Base-by-base conservation (phyloP, 2,888 invertebrate species). In the Dicyrtomina minuta region DNA sequence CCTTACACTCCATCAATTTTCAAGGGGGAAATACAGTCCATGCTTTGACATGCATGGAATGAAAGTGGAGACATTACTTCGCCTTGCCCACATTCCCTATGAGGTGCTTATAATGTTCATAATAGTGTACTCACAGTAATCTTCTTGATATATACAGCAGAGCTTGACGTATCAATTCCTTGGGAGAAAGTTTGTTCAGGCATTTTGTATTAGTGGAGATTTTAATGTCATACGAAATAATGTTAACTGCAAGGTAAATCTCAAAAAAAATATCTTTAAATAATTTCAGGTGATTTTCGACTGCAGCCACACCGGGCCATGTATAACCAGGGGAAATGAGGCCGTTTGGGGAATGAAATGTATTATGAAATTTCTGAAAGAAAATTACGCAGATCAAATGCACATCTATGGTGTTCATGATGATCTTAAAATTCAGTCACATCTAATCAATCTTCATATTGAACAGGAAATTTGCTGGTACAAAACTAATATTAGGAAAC, bases 401-500 rank as follows among this genome's bases (percentile, higher is more conserved):
- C 12, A n/a, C 8, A 3, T 5, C 22, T 41, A 41, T 12, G 6
- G 17, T n/a, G 27, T 53, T 12, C 66, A 55, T 13, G 13, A 10
- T 2, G 56, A 56, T 15, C 24, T 12, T 13, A 17, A 43, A 15
- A 24, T 67, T 15, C 46, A 67, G 33, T 41, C 59, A 12, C 59
- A 67, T 20, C 49, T 67, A 5, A 46, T 67, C 6, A 43, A 44
- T 41, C 8, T 67, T 22, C 58, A 67, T 17, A 13, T 67, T 2
- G 33, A 59, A n/a, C 24, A 67, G n/a, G 43, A 58, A 6, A 13
- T 67, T 2, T 27, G 49, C 22, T 44, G 67, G 67, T 66, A 44
- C 10, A 56, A n/a, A n/a, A n/a, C n/a, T n/a, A n/a, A n/a, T n/a
- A n/a, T n/a, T n/a, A n/a, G n/a, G n/a, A n/a, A n/a, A n/a, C n/a